A percentile compares a stretch with the other conserved stretches of the same genome.
phyloP scores from a whole-genome alignment of 2,888 invertebrate genomes.

The Aricia artaxerxes region DNA sequence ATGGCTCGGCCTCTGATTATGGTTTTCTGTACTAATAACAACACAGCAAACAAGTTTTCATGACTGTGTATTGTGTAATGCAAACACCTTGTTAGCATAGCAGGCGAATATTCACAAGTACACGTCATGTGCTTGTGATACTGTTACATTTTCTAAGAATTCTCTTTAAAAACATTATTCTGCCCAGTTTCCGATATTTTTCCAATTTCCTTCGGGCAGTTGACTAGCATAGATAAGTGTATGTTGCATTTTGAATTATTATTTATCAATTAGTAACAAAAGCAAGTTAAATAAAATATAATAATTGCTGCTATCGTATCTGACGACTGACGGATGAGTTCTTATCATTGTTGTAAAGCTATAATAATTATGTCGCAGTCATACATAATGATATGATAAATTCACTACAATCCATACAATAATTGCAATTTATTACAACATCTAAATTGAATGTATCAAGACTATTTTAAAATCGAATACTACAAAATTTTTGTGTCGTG shows the following conservation, averaged over 20 bases:
- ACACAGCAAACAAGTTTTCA: background rate
- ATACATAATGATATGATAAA: background rate
- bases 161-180: no score
- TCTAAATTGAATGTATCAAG: no score
- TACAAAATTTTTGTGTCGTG: no score
- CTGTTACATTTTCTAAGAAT: no score
- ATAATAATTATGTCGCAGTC: background rate
- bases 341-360: background rate
- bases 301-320: no score
- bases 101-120: background rate
- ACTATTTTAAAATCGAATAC: no score
- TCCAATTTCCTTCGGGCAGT: no score
- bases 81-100: background rate
- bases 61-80: background rate
- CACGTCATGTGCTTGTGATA: no score
- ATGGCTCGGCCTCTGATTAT: conserved; percentile 12
- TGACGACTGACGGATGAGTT: background rate
- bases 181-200: no score
- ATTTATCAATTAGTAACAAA: background rate
- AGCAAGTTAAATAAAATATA: background rate
- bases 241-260: no score
- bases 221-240: no score
- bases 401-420: background rate
- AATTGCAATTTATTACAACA: no score
- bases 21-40: conserved; percentile 38